Base-by-base conservation (phyloP, 2,113 vertebrate genomes). In the Callorhinus ursinus region DNA sequence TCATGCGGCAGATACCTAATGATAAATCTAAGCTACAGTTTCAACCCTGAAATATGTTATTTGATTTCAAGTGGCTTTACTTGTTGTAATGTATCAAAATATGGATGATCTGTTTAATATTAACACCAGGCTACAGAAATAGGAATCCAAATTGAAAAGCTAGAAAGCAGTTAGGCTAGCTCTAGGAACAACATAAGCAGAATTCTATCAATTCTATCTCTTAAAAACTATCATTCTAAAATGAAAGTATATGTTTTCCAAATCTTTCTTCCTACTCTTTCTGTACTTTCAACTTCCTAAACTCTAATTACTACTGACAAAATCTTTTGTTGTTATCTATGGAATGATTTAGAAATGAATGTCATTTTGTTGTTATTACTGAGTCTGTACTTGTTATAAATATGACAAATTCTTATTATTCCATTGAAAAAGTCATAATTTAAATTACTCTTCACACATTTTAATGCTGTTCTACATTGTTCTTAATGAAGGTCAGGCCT, bases 401-500 rank as follows among this genome's bases (percentile, higher is more conserved):
- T 95, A 97, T 96, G 97, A 98, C 95, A 98, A 97, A 97, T 33
- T 49, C 96, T 92, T 96, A 92, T 97, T 98, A 94, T 92, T 97
- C 83, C 72, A 86, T 94, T 53, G 3, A 84, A 98, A 97, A 97
- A 87, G 19, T 95, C 94, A 88, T 94, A 42, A 92, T 98, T 98
- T 97, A 97, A 98, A 98, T 98, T 98, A 94, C 55, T 97, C 46
- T 98, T 82, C 90, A 96, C 77, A 81, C 72, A 83, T 90, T 94
- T 55, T 97, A 97, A 98, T 93, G 72, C 65, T 98, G 88, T 98
- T 85, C 88, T 96, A 51, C 85, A 94, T 96, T 98, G 76, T 98
- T 98, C 90, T 97, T 98, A 96, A 96, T 97, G 98, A 98, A 98
- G 95, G 65, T 98, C 7, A 1, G 8, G 90, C 88, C 96, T 97